Evolutionary conservation across 2,797 vertebrate species (phyloP).

Genomic region (Salarias fasciatus): DNA sequence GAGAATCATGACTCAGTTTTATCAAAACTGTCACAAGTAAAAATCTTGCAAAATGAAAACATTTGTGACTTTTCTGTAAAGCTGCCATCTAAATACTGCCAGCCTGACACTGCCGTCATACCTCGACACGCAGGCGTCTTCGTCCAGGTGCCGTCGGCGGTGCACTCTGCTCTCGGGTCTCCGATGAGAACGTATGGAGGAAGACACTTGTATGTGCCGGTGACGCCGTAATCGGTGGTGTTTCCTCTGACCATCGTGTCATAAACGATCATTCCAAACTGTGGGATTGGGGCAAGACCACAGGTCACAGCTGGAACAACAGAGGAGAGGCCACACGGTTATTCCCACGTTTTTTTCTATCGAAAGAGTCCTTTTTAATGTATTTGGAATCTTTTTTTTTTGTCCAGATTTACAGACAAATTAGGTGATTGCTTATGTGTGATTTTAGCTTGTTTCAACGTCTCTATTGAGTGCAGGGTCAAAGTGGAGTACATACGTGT

Average conservation of each 20-base stretch:
- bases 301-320: conserved; percentile 81
- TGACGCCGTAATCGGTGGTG: conserved; percentile 62
- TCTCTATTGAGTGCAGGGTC: not conserved
- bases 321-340: not conserved
- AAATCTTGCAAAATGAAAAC: too few species aligned
- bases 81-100: too few species aligned
- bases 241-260: conserved; percentile 59
- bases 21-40: too few species aligned
- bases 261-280: conserved; percentile 76
- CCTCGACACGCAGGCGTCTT: conserved; percentile 84
- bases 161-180: conserved; percentile 80
- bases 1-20: too few species aligned
- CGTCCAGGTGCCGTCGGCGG: conserved; percentile 83
- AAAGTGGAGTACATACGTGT: conserved; percentile 75
- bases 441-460: not conserved
- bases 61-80: too few species aligned
- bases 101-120: conserved; percentile 55
- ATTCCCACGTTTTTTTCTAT: too few species aligned
- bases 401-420: too few species aligned
- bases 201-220: conserved; percentile 79
- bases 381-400: too few species aligned
- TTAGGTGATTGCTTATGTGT: not conserved
- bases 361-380: too few species aligned
- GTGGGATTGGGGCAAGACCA: conserved; percentile 76
- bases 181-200: conserved; percentile 82